A percentile compares a stretch with the other conserved stretches of the same genome.
Evolutionary conservation across 2,113 vertebrate species (phyloP).

Genomic region (Serinus canaria): DNA sequence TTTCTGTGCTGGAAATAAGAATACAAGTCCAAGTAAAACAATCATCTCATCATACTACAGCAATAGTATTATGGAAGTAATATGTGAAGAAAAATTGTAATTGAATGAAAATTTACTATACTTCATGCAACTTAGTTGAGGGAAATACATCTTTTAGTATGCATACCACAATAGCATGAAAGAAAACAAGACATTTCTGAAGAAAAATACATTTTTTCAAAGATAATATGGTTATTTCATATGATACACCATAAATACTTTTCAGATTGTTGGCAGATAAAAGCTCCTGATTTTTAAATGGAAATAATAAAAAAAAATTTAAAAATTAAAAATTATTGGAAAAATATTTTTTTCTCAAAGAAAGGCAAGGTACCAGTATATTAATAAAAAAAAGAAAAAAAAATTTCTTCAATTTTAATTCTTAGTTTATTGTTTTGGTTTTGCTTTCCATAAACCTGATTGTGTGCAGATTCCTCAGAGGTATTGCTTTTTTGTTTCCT

Average conservation of each 20-base stretch:
- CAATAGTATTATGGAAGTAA: background rate
- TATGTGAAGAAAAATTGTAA: background rate
- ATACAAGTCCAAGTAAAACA: background rate
- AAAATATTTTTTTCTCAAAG: background rate
- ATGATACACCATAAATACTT: background rate
- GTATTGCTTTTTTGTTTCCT: background rate
- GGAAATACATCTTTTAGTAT: background rate
- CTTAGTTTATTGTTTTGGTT: background rate
- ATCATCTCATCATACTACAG: background rate
- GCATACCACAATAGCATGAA: background rate
- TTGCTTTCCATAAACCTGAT: background rate
- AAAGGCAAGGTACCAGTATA: background rate
- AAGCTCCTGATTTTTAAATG: background rate
- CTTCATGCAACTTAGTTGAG: background rate
- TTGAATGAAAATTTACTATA: background rate
- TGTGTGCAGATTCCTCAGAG: background rate
- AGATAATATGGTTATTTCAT: background rate
- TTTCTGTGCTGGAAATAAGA: background rate
- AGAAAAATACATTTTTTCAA: background rate
- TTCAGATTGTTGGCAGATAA: background rate
- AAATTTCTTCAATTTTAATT: background rate
- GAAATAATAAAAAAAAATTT: background rate
- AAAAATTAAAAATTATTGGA: background rate
- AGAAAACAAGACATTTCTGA: background rate
- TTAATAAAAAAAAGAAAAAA: background rate